phyloP scores from a whole-genome alignment of 37 sponge, comb jelly and placozoan species.

The Lycopodina hypogea region DNA sequence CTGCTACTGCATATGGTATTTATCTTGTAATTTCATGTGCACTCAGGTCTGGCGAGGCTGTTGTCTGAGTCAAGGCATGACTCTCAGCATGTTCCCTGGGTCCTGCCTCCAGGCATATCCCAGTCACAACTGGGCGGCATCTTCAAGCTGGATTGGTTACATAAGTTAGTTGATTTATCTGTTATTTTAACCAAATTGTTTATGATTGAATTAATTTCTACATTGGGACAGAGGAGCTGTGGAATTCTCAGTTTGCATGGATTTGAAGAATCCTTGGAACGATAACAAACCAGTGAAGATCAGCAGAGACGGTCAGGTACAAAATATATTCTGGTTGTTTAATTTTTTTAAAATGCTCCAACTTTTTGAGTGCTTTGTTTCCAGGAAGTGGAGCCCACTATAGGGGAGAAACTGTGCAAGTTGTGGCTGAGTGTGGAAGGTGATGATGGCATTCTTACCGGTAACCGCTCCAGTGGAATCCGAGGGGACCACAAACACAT shows the following conservation, averaged over 20 bases:
- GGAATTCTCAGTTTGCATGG: conserved; percentile 69
- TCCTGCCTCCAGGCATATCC: conserved; percentile 74
- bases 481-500: background rate
- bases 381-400: conserved; percentile 81
- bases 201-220: background rate
- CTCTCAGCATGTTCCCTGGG: conserved; percentile 64
- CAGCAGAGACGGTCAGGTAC: conserved; percentile 91
- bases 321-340: background rate
- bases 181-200: background rate
- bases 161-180: conserved; percentile 43
- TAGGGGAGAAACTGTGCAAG: conserved; percentile 86
- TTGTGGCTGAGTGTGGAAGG: conserved; percentile 58
- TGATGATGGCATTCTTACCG: conserved; percentile 17
- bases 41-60: conserved; percentile 67
- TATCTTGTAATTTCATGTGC: too few species aligned
- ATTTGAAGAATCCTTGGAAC: conserved; percentile 97
- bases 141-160: conserved; percentile 89
- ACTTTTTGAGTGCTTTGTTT: background rate
- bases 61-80: conserved; percentile 74
- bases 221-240: conserved; percentile 59
- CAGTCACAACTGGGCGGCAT: conserved; percentile 71
- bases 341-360: background rate
- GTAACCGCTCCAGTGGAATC: background rate
- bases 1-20: too few species aligned
- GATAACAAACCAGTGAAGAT: conserved; percentile 97